A percentile compares a stretch with the other conserved stretches of the same genome.
Evolutionary conservation across 1,140 invertebrate genomes (phyloP).

Genomic region (Xylocopa sonorina): DNA sequence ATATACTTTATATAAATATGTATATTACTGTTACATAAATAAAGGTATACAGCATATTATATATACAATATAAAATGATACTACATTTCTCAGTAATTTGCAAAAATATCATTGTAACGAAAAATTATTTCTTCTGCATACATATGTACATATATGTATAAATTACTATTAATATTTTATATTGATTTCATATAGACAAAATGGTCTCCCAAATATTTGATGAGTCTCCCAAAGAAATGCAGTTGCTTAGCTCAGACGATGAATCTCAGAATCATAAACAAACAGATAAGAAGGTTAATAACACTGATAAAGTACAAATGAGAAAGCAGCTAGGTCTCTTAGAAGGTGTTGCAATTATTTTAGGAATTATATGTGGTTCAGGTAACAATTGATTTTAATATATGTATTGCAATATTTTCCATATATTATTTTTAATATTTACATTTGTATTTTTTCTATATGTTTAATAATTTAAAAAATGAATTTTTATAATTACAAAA

Average conservation of each 20-base stretch:
- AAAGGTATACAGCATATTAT: not conserved
- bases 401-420: not conserved
- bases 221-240: constrained; percentile 43
- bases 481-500: not conserved
- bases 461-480: not conserved
- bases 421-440: not conserved
- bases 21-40: not conserved
- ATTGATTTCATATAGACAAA: constrained; percentile 23
- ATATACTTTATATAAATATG: not conserved
- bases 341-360: constrained; percentile 95
- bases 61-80: not conserved
- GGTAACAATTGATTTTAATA: constrained; percentile 77
- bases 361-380: constrained; percentile 95
- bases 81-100: not conserved
- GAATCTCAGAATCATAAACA: constrained; percentile 14
- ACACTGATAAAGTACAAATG: constrained; percentile 83
- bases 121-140: not conserved
- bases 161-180: not conserved
- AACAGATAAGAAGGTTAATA: not conserved
- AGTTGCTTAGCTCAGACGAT: constrained; percentile 47
- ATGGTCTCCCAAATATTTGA: constrained; percentile 49
- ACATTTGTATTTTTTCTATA: not conserved
- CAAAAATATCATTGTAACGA: not conserved
- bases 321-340: constrained; percentile 94
- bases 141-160: not conserved